Evolutionary conservation across 1,140 invertebrate genomes (phyloP).

Genomic region (Mylabris phalerata): DNA sequence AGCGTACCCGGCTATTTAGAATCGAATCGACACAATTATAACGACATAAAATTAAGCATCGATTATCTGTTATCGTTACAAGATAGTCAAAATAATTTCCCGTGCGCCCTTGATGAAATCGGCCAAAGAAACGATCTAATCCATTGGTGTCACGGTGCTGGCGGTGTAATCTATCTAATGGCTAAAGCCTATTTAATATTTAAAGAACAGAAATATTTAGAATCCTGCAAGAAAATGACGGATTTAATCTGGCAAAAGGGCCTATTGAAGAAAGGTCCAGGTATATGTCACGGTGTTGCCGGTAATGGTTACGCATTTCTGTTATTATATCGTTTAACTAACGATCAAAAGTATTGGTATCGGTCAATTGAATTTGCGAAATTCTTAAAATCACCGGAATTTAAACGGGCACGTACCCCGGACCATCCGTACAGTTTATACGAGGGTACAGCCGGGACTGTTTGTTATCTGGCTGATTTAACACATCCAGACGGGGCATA

Average conservation of each 20-base stretch:
- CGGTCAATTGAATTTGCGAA: conserved; percentile 70
- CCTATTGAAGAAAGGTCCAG: conserved; percentile 72
- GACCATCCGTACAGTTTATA: conserved; percentile 78
- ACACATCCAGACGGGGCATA: conserved; percentile 62
- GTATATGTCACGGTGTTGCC: conserved; percentile 79
- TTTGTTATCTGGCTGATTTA: conserved; percentile 75
- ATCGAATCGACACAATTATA: conserved; percentile 45
- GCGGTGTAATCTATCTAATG: conserved; percentile 72
- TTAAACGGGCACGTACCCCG: conserved; percentile 63
- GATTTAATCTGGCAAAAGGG: conserved; percentile 77
- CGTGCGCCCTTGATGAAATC: conserved; percentile 66
- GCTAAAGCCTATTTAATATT: conserved; percentile 72
- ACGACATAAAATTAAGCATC: conserved; percentile 50
- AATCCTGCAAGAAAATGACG: conserved; percentile 59
- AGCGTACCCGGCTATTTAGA: conserved; percentile 57
- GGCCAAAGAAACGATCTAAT: conserved; percentile 58
- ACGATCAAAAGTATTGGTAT: conserved; percentile 62
- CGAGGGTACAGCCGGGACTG: conserved; percentile 80
- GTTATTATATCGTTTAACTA: conserved; percentile 68
- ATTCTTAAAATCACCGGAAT: conserved; percentile 63
- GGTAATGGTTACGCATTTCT: conserved; percentile 83
- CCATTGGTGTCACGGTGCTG: conserved; percentile 85
- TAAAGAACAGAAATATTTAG: conserved; percentile 66
- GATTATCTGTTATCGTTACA: conserved; percentile 57
- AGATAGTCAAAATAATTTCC: conserved; percentile 58